Base-by-base conservation (phyloP, 2,888 invertebrate genomes). In the Cartodere bifasciata region DNA sequence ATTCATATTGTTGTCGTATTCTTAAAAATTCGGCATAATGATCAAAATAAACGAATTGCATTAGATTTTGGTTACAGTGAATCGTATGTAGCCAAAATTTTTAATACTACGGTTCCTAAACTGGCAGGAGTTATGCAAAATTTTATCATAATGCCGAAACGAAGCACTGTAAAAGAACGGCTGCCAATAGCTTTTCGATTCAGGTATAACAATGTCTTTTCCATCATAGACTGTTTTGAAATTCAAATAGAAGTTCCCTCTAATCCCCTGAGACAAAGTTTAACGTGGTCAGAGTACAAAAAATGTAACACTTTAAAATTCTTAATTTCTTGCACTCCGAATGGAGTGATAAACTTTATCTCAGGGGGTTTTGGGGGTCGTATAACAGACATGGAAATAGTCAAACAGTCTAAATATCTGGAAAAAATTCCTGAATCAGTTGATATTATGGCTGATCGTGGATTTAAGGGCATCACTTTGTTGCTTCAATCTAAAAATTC, bases 211-310 rank as follows among this genome's bases (percentile, higher is more conserved):
- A 40, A 47, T 12, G 46, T 50, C 1, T 43, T 26, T 29, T 47
- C 47, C 16, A 55, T 57, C 2, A 53, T 55, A 15, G 55, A 56
- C 28, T 57, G 56, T 23, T 32, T 57, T 4, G 55, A 56, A 34
- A 55, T 54, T 16, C 47, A 54, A 26, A 36, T 57, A n/a, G 46
- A 57, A 41, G 56, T 53, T 35, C 53, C 56, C 13, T 39, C 42
- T 4, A 46, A 51, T 26, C 40, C 52, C 3, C 4, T 55, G 2
- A 23, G 51, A 23, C 54, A 56, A 42, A 29, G 50, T 12, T 16
- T 53, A 0, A 39, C 54, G 3, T 58, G 54, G 54, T 56, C 55
- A 13, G 46, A 50, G 1, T 52, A 52, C 14, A 44, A 44, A 31
- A 37, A 40, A n/a, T 37, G 39, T 23, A 45, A 48, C 20, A 49